Evolutionary conservation across 23 tunicate genomes (phyloP), one percentile per base, ranked within the genome.

Genomic region (Halocynthia aurantium): DNA sequence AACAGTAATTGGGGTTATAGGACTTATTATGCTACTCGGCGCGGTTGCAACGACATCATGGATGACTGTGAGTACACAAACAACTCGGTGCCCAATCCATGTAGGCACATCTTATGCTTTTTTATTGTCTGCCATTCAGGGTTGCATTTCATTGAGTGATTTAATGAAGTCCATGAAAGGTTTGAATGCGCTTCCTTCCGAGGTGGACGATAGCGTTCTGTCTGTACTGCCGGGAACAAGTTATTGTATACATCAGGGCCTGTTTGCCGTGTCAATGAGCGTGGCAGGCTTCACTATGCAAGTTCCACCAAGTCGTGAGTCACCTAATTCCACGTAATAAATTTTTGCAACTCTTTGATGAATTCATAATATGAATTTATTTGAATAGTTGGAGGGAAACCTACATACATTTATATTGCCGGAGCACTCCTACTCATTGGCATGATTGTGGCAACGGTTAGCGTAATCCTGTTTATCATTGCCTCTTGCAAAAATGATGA

Each of bases 51-150:
- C 70, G 19, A 49, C 70, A 49, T 65, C 70, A 10, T 65, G 70
- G 70, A 65, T 65, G 70, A 49, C 31, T 15, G 70, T 65, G 19
- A 65, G 70, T 65, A 65, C 19, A 5, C 63, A 58, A 58, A 58
- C 63, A 58, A 13, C 63, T 1, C 63, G n/a, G 44, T 31, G 44
- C 4, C 44, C 44, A 31, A 31, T 31, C 4, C 44, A 58, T 58
- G n/a, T 58, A 58, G 63, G 63, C 63, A 58, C 1, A 31, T 31
- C 44, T 58, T 13, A n/a, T 13, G 63, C 63, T 13, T 13, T 58
- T 58, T 58, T 2, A 58, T 13, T 4, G n/a, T 13, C 4, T 58
- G 17, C 31, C 31, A 65, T 15, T 65, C 22, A 15, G 31, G 10
- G 70, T 65, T 65, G 22, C 70, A 20, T 65, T 65, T 65, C 70